phyloP scores from a whole-genome alignment of 2,797 vertebrate genomes.

The Chloroceryle inda region DNA sequence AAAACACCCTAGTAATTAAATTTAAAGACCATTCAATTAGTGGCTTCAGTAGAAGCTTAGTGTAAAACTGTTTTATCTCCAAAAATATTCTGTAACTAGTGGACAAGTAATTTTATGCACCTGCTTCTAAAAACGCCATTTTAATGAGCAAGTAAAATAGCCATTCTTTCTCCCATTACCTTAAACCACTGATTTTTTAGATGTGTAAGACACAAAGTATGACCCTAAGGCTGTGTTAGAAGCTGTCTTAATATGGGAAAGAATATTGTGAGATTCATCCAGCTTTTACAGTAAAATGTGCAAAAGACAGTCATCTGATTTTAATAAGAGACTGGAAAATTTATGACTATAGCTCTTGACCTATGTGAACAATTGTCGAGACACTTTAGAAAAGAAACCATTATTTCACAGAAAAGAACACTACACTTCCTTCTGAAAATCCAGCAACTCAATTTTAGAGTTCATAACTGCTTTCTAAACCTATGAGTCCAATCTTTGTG shows the following conservation, averaged over 20 bases:
- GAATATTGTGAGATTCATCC: background rate
- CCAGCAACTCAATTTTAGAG: background rate
- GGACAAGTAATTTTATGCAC: background rate
- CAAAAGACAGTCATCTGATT: background rate
- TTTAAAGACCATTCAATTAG: background rate
- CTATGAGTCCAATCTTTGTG: background rate
- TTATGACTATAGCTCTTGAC: background rate
- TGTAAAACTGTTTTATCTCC: background rate
- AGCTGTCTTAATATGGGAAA: background rate
- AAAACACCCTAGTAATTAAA: background rate
- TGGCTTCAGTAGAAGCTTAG: background rate
- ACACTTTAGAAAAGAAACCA: background rate
- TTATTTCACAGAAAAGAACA: background rate
- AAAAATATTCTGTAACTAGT: background rate
- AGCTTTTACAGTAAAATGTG: background rate
- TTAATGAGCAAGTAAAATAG: slow-evolving; percentile 27
- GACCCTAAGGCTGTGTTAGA: background rate
- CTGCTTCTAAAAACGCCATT: background rate
- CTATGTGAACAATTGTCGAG: background rate
- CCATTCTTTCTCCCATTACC: background rate
- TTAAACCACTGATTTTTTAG: background rate
- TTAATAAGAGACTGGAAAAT: background rate
- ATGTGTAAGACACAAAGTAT: background rate
- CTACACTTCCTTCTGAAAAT: background rate
- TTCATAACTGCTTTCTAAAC: background rate